A percentile compares a stretch with the other conserved stretches of the same genome.
Evolutionary conservation across 1,140 invertebrate genomes (phyloP).

Genomic region (Drosophila pachea): DNA sequence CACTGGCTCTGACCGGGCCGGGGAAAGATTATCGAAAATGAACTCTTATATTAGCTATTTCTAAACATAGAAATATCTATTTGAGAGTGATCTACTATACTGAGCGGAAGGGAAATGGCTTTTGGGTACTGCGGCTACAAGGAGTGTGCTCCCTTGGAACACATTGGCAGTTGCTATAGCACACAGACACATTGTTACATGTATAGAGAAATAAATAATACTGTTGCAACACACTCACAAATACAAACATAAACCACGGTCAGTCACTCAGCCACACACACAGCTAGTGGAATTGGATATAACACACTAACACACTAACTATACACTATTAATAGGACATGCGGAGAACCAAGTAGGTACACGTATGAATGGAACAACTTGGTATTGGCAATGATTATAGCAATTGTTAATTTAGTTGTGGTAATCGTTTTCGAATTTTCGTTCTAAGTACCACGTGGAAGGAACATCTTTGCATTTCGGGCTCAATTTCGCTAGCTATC

Average conservation of each 20-base stretch:
- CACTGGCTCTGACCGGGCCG: constrained; percentile 45
- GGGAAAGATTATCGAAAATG: constrained; percentile 41
- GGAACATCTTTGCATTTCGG: constrained; percentile 40
- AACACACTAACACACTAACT: constrained; percentile 70
- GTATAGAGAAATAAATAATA: constrained; percentile 60
- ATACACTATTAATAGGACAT: constrained; percentile 63
- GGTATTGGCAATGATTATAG: constrained; percentile 63
- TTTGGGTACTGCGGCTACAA: constrained; percentile 33
- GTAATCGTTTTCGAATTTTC: constrained; percentile 16
- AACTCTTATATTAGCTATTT: constrained; percentile 33
- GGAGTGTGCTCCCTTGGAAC: constrained; percentile 45
- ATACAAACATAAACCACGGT: constrained; percentile 13
- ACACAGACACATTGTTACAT: constrained; percentile 32
- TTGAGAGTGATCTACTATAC: constrained; percentile 1
- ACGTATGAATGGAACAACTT: constrained; percentile 13
- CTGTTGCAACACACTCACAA: constrained; percentile 44
- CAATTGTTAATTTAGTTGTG: constrained; percentile 46
- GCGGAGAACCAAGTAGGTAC: constrained; percentile 24
- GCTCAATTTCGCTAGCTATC: constrained; percentile 24
- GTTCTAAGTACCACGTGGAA: constrained; percentile 38
- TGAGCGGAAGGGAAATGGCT: constrained; percentile 45
- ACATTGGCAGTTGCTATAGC: constrained; percentile 69
- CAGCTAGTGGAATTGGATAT: constrained; percentile 60
- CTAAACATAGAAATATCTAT: constrained; percentile 21
- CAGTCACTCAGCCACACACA: constrained; percentile 52